Base-by-base conservation (phyloP, 30 jellyfish, hydroid and myxozoan species). In the Rhopilema esculentum region DNA sequence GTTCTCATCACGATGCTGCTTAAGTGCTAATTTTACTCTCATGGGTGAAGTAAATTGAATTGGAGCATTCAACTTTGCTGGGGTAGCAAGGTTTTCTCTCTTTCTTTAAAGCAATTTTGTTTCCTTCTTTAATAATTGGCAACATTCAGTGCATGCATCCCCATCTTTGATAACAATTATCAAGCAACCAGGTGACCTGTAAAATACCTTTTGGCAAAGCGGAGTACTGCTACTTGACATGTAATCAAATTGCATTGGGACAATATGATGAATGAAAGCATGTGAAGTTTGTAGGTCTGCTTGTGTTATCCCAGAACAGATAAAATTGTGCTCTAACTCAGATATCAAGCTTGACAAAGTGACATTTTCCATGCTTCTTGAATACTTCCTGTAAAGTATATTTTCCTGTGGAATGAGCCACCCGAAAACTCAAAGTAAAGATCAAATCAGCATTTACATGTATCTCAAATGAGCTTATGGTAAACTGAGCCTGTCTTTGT, bases 11-110 rank as follows among this genome's bases (percentile, higher is more conserved):
- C 96, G 80, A 21, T 29, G 21, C 63, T 69, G 52, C 75, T 85
- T 85, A 33, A 91, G 23, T 9, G 96, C 77, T 17, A 88, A 72
- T 79, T n/a, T 51, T 21, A 88, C 70, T 23, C 89, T 75, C 64
- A 22, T 31, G 32, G 97, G 89, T 21, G 76, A 26, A 29, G 93
- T 87, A 17, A 40, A 49, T 22, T 76, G 29, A 57, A 79, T 62
- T 49, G 88, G 90, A 0, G 92, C 96, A 76, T 75, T 87, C 29
- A 77, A 57, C 51, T 87, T 75, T 0, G 96, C 91, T 17, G 96
- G 92, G 17, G n/a, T 72, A 22, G 26, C 12, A 27, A 28, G 27
- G 22, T 82, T 66, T 29, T 27, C 89, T 40, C 57, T 40, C 57
- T 2, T 40, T 40, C 57, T 40, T 40, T 40, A 2, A 12, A 40